Conservation (phyloP, 2,888 invertebrate species). For the Prenolepis imparis region DNA sequence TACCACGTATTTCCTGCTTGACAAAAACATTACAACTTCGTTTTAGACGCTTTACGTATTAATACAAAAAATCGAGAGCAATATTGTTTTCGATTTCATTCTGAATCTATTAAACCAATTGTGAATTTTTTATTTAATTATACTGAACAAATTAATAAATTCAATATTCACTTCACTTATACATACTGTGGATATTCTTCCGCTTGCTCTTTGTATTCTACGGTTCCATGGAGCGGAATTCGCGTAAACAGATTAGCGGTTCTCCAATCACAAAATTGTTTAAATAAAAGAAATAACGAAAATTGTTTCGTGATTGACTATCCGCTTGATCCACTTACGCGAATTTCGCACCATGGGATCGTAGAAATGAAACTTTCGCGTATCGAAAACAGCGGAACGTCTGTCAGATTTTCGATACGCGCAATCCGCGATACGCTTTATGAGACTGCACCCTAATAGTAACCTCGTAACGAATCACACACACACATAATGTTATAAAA, state of each 20-base stretch:
- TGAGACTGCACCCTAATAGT: background rate
- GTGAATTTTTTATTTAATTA: slow-evolving; percentile 3
- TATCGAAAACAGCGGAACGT: background rate
- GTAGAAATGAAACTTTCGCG: background rate
- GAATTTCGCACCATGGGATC: background rate
- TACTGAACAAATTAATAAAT: background rate
- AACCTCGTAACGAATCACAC: too few relatives aligned
- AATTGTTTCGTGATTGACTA: background rate
- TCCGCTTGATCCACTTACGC: background rate
- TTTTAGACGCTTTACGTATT: background rate
- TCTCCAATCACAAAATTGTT: background rate
- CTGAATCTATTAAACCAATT: background rate
- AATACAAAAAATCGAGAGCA: background rate
- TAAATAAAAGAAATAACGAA: slow-evolving; percentile 10
- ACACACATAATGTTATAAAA: too few relatives aligned
- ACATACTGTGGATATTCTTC: background rate
- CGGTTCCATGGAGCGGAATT: background rate
- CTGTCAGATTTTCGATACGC: background rate
- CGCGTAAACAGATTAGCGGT: background rate
- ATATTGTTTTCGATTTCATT: slow-evolving; percentile 7
- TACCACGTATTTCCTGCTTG: background rate
- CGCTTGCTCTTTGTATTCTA: background rate
- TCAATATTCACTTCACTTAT: background rate
- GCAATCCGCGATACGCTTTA: background rate
- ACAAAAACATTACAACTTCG: background rate